These are phyloP conservation scores for Alca torda DNA, from an alignment of 2,797 vertebrate genomes.

Conservation along the genomic window DNA sequence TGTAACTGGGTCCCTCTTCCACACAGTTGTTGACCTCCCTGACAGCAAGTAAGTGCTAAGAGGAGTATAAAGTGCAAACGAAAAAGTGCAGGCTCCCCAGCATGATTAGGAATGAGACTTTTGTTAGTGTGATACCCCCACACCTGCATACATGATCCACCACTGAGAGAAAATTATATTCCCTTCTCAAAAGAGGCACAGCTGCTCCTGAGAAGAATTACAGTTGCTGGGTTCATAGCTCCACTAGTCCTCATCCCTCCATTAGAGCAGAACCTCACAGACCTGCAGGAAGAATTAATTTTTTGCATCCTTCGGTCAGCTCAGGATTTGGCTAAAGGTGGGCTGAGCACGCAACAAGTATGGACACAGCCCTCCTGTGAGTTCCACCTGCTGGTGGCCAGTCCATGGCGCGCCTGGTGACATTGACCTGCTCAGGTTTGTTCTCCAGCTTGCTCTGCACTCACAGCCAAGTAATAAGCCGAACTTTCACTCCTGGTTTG, in stretches of 20 bases:
- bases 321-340: not conserved
- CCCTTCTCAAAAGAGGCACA: not conserved
- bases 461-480: not conserved
- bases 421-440: not conserved
- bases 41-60: constrained; percentile 88
- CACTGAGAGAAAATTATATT: not conserved
- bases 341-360: not conserved
- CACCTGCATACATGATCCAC: not conserved
- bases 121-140: not conserved
- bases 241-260: not conserved
- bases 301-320: not conserved
- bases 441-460: not conserved
- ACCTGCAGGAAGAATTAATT: not conserved
- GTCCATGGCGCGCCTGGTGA: fast-evolving
- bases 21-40: constrained; percentile 92
- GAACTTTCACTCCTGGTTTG: not conserved
- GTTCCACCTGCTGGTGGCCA: constrained; percentile 1
- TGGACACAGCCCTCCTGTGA: not conserved
- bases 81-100: not conserved
- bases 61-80: not conserved
- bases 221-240: not conserved
- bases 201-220: not conserved
- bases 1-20: constrained; percentile 85
- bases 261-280: not conserved
- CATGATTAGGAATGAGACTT: not conserved